Evolutionary conservation across 2,888 invertebrate genomes (phyloP), one percentile per base, ranked within the genome.

Genomic region (Yponomeuta sedellus): DNA sequence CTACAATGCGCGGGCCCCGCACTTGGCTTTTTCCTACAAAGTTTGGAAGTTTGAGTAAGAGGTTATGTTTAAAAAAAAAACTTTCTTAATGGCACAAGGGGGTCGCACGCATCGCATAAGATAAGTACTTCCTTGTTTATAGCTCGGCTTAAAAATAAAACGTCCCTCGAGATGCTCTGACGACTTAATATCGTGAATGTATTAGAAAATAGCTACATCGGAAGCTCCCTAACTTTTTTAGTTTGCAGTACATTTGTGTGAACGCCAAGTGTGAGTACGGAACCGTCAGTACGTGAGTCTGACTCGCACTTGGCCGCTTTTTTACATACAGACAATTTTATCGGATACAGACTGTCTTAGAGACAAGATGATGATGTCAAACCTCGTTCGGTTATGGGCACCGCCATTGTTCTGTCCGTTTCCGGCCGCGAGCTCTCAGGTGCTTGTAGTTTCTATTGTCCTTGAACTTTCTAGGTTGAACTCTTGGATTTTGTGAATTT

Each of bases 381-480:
- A 52, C 44, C 3, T 3, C 12, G 44, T 52, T 52, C 44, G 44
- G 12, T 52, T 52, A 52, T 52, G 44, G 44, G 1, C 44, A 16
- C 34, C 8, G 16, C 44, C 44, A 52, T 52, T 52, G 44, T 52
- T 52, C 44, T 52, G 44, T 52, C 44, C 44, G 16, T 52, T 52
- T 52, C 44, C 44, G 44, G 10, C 12, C 12, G 44, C 25, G 44
- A 12, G 44, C 44, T 52, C 44, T 34, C 44, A 52, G 16, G 44
- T 52, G 44, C 16, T 16, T 52, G 44, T 52, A 52, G 44, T 52
- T 52, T 52, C 44, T 52, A 16, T 52, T 52, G 44, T 52, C 44
- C 44, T 52, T 52, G 44, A 52, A 52, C 44, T 52, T 52, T 52
- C 44, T 52, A 52, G 44, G 16, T 52, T 52, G 44, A 52, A 52